A percentile compares a stretch with the other conserved stretches of the same genome.
These are phyloP conservation scores for Nomada goodeniana DNA, from an alignment of 2,888 invertebrate species.

Conservation along the genomic window DNA sequence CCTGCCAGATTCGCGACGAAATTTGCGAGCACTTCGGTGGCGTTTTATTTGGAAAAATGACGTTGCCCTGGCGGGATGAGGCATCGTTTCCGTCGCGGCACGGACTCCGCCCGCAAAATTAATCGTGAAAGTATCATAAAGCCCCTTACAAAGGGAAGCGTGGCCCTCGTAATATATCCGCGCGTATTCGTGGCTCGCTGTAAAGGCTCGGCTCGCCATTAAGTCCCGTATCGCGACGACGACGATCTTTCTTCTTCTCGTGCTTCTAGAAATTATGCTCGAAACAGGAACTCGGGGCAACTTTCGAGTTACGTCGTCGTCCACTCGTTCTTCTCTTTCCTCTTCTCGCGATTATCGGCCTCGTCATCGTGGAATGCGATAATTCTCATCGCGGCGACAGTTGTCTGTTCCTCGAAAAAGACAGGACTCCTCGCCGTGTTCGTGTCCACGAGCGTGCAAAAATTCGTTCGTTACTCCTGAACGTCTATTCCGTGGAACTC, in stretches of 20 bases:
- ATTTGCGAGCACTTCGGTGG: conserved; percentile 48
- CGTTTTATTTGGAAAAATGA: conserved; percentile 50
- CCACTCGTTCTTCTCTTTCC: conserved; percentile 16
- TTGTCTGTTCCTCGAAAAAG: conserved; percentile 26
- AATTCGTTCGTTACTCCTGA: conserved; percentile 3
- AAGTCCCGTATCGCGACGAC: conserved; percentile 47
- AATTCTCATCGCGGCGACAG: conserved; percentile 58
- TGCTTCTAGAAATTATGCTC: conserved; percentile 51
- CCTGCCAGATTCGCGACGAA: conserved; percentile 36
- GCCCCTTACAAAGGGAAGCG: conserved; percentile 46
- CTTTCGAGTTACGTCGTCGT: conserved; percentile 22
- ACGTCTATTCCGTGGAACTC: not conserved
- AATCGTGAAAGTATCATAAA: conserved; percentile 65
- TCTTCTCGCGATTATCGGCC: conserved; percentile 61
- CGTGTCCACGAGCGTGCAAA: not conserved
- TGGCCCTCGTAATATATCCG: conserved; percentile 3
- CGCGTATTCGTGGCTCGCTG: conserved; percentile 19
- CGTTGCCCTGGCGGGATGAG: conserved; percentile 26
- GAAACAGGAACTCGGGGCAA: conserved; percentile 43
- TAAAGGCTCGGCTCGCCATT: conserved; percentile 41
- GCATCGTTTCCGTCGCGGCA: conserved; percentile 41
- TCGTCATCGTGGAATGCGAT: conserved; percentile 68
- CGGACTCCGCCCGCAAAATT: conserved; percentile 38
- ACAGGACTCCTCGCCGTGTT: not conserved
- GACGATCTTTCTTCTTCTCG: conserved; percentile 47